Percentiles rank a stretch among this genome's conserved stretches.
Conservation (phyloP, 2,797 vertebrate species). For the Sebastes itinus region DNA sequence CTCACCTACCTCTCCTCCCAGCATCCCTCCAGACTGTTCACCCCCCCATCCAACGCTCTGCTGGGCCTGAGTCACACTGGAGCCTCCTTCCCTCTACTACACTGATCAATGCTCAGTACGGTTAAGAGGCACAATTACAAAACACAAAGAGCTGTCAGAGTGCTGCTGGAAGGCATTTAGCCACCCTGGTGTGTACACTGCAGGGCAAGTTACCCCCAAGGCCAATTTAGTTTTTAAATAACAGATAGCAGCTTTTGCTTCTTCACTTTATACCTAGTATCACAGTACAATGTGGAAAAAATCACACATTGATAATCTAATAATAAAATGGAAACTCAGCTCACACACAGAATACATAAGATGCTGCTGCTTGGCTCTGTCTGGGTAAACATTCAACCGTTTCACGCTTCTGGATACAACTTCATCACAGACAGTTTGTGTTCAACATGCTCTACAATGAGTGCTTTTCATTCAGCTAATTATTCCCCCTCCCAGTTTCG, state of each 20-base stretch:
- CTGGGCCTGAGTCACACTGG: not conserved
- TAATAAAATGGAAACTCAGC: not conserved
- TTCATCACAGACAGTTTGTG: not conserved
- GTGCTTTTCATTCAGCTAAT: slow-evolving; percentile 7
- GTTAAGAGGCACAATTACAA: slow-evolving; percentile 24
- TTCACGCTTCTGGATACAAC: not conserved
- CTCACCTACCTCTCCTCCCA: not conserved
- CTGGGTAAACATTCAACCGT: not conserved
- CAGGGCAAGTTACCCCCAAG: not conserved
- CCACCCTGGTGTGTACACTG: not conserved
- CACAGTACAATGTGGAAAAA: not conserved
- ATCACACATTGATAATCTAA: not conserved
- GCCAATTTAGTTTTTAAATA: not conserved
- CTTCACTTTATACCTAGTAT: not conserved
- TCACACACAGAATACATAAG: not conserved
- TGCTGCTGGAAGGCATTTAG: slow-evolving; percentile 26
- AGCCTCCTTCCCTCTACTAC: not conserved
- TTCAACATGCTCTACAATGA: not conserved
- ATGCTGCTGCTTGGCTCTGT: not conserved
- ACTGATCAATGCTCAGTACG: slow-evolving; percentile 25
- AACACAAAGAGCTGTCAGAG: slow-evolving; percentile 16
- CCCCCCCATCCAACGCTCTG: not conserved
- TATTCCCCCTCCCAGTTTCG: not conserved
- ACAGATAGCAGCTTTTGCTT: not conserved
- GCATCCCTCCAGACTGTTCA: not conserved